Conservation (phyloP, 2,888 invertebrate genomes). For the Eudemis profundana region DNA sequence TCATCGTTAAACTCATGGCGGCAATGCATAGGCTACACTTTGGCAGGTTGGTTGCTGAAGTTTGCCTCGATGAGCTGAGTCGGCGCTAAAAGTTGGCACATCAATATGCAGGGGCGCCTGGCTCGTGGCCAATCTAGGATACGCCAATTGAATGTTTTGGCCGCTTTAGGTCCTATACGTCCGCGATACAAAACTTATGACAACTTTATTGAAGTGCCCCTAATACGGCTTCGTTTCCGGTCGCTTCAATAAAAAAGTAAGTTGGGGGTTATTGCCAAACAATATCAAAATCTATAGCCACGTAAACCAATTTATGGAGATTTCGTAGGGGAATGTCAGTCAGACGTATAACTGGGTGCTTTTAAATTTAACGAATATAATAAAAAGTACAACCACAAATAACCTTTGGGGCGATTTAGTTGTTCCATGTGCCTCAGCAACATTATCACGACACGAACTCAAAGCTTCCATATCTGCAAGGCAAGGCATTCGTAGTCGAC, state of each 20-base stretch:
- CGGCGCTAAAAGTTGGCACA: constrained; percentile 76
- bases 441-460: too few species aligned
- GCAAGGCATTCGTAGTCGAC: too few species aligned
- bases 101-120: constrained; percentile 74
- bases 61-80: constrained; percentile 71
- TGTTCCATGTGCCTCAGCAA: too few species aligned
- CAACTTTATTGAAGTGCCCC: constrained; percentile 68
- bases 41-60: constrained; percentile 70
- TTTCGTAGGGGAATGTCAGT: too few species aligned
- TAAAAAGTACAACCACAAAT: too few species aligned
- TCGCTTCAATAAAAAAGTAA: constrained; percentile 5
- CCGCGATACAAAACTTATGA: constrained; percentile 72
- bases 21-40: constrained; percentile 64
- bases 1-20: constrained; percentile 68
- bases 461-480: too few species aligned
- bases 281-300: not conserved
- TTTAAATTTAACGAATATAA: too few species aligned
- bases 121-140: constrained; percentile 75
- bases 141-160: constrained; percentile 82
- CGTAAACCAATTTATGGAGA: not conserved
- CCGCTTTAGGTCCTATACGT: constrained; percentile 64
- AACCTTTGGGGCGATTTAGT: too few species aligned
- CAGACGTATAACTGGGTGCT: too few species aligned
- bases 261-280: not conserved
- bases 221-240: constrained; percentile 58